Evolutionary conservation across 2,888 invertebrate genomes (phyloP).

Genomic region (Cecidostiba fungosa): DNA sequence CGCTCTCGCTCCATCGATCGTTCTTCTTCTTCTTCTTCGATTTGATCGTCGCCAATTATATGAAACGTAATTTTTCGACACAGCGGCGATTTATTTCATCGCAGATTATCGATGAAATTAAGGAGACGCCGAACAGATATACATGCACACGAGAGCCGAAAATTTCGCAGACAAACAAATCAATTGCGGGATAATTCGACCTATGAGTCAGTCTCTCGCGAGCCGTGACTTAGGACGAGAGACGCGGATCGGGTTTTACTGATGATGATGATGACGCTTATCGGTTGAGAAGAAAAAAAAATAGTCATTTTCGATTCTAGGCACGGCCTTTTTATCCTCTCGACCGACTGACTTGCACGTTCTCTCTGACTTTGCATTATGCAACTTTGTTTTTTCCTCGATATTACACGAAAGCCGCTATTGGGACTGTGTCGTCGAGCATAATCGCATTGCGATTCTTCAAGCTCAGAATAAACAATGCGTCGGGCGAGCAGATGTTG

Average conservation of each 20-base stretch:
- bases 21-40: too few relatives aligned
- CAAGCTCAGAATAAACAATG: conserved; percentile 37
- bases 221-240: conserved; percentile 59
- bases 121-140: neutral
- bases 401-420: conserved; percentile 14
- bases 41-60: too few relatives aligned
- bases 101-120: conserved; percentile 36
- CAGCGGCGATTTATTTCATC: too few relatives aligned
- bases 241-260: conserved; percentile 39
- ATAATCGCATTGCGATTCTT: conserved; percentile 30
- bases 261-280: conserved; percentile 12
- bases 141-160: conserved; percentile 59
- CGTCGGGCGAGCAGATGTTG: conserved; percentile 50
- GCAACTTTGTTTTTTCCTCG: conserved; percentile 44
- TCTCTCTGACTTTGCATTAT: conserved; percentile 47
- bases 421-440: neutral
- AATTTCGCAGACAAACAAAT: conserved; percentile 74
- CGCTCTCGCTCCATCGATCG: neutral
- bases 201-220: conserved; percentile 52
- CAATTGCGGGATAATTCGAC: conserved; percentile 69
- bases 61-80: neutral
- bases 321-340: conserved; percentile 56
- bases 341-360: conserved; percentile 51
- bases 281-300: conserved; percentile 33
- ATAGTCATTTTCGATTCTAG: conserved; percentile 59